Evolutionary conservation across 2,888 invertebrate genomes (phyloP).

Genomic region (Drosophila pegasa): DNA sequence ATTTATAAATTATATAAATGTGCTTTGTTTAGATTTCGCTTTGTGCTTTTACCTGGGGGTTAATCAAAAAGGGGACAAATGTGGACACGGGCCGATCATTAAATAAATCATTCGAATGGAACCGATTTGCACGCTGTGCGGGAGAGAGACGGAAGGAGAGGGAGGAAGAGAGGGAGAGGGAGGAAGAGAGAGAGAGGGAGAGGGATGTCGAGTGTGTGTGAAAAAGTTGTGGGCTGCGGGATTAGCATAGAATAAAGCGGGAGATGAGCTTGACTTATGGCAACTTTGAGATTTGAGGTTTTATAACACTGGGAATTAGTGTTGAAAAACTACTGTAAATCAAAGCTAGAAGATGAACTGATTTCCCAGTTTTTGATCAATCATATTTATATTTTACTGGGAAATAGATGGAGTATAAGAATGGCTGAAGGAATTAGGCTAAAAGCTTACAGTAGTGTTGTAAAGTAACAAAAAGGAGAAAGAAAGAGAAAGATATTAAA

Average conservation of each 20-base stretch:
- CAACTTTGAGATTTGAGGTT: background rate
- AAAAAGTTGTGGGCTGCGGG: background rate
- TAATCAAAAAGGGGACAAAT: slow-evolving; percentile 37
- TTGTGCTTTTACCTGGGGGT: slow-evolving; percentile 5
- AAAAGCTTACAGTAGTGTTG: no score
- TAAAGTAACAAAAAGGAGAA: no score
- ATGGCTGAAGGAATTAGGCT: no score
- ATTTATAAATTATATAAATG: slow-evolving; percentile 57
- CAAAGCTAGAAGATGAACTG: no score
- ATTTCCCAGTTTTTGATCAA: no score
- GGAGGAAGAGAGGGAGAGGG: background rate
- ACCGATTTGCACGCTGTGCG: slow-evolving; percentile 36
- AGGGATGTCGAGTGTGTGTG: background rate
- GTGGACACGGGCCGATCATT: slow-evolving; percentile 30
- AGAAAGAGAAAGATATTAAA: no score
- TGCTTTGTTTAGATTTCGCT: slow-evolving; percentile 28
- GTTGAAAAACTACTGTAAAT: background rate
- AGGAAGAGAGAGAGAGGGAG: background rate
- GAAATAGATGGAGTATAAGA: no score
- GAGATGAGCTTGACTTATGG: background rate
- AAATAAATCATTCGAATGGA: slow-evolving; percentile 63
- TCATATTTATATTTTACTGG: no score
- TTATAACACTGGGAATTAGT: background rate
- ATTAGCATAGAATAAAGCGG: slow-evolving; percentile 1
- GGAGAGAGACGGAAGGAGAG: background rate